Conservation (phyloP, 2,797 vertebrate species). For the Vireo griseus region DNA sequence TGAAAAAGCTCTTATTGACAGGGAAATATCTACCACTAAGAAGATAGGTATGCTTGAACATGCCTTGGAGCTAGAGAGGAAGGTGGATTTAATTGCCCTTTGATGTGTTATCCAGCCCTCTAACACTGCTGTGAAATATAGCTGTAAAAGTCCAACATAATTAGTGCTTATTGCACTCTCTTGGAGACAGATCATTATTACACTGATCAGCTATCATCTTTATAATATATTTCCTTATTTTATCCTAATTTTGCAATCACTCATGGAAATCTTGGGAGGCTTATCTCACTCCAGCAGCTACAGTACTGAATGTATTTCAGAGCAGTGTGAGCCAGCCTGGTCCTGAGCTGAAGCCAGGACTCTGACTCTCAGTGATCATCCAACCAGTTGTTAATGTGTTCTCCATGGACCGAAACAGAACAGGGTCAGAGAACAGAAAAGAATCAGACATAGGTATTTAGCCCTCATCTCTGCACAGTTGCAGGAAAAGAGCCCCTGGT, state of each 20-base stretch:
- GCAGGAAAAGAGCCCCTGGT: not conserved
- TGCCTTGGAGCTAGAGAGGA: not conserved
- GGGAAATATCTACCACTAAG: not conserved
- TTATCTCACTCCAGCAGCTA: not conserved
- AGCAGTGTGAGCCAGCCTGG: not conserved
- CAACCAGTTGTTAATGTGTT: not conserved
- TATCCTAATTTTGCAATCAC: not conserved
- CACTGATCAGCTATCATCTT: not conserved
- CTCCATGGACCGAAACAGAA: not conserved
- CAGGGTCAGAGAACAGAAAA: not conserved
- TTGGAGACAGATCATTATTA: not conserved
- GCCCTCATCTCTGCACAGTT: not conserved
- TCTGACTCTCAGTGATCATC: not conserved
- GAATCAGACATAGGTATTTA: not conserved
- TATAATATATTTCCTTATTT: slow-evolving; percentile 2
- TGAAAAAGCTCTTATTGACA: not conserved
- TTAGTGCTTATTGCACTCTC: not conserved
- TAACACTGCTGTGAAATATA: not conserved
- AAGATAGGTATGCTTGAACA: not conserved
- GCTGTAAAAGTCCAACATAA: not conserved
- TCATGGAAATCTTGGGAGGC: not conserved
- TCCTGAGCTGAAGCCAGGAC: not conserved
- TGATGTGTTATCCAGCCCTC: not conserved
- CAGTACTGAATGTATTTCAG: not conserved
- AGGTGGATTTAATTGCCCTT: not conserved